These are phyloP conservation scores for Prunella fulvescens DNA, from an alignment of 2,113 vertebrate species.

Conservation along the genomic window DNA sequence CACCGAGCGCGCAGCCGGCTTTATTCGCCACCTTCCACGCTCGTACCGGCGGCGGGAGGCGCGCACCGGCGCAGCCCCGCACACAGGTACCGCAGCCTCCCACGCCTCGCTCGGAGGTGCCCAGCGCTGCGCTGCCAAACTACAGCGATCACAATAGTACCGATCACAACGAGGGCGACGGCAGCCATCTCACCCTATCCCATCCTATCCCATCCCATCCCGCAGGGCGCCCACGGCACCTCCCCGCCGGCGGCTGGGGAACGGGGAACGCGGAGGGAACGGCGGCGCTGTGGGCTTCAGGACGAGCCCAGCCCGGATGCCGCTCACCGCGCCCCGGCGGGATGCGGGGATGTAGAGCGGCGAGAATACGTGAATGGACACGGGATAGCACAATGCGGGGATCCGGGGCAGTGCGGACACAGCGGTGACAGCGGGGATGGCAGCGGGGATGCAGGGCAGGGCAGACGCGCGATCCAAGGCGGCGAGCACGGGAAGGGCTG, in stretches of 20 bases:
- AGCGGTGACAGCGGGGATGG: not conserved
- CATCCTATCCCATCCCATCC: not conserved
- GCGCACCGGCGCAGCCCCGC: not conserved
- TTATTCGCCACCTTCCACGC: not conserved
- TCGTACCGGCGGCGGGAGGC: not conserved
- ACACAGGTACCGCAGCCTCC: not conserved
- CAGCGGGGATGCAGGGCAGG: not conserved
- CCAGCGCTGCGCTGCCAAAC: not conserved
- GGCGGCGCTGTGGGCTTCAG: not conserved
- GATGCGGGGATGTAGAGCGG: not conserved
- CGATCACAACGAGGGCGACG: not conserved
- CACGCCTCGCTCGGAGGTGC: not conserved
- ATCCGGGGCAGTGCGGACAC: not conserved
- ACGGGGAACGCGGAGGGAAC: not conserved
- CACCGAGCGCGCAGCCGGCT: not conserved
- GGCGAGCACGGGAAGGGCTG: not conserved
- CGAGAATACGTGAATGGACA: not conserved
- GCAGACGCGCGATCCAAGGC: not conserved
- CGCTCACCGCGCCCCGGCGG: not conserved
- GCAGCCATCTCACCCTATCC: not conserved
- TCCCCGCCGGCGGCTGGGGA: not conserved
- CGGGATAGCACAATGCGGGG: not conserved
- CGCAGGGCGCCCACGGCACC: not conserved
- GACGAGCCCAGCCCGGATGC: not conserved
- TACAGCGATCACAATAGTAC: not conserved